Evolutionary conservation across 1,140 invertebrate species (phyloP).

Genomic region (Rhopalosiphum padi): DNA sequence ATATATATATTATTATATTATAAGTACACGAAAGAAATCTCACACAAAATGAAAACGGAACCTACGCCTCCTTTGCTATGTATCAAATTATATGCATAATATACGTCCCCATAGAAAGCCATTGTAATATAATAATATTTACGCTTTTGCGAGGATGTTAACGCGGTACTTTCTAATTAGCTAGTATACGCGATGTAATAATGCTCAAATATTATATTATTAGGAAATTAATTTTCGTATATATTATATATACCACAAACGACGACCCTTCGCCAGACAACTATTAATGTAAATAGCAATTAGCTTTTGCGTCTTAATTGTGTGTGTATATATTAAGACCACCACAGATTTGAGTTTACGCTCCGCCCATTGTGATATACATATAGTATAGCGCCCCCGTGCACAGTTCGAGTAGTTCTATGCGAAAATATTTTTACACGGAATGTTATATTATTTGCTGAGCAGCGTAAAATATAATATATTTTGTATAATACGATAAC

Average conservation of each 20-base stretch:
- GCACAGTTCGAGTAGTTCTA: not conserved
- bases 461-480: too few relatives aligned
- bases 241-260: not conserved
- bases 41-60: not conserved
- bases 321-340: not conserved
- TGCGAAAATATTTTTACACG: not conserved
- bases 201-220: slow-evolving; percentile 20
- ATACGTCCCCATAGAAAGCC: not conserved
- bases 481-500: too few relatives aligned
- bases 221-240: slow-evolving; percentile 17
- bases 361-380: not conserved
- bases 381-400: not conserved
- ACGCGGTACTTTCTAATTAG: not conserved
- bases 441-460: not conserved
- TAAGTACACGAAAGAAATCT: not conserved
- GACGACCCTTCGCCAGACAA: not conserved
- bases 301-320: slow-evolving; percentile 25
- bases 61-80: not conserved
- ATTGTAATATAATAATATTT: slow-evolving; percentile 1
- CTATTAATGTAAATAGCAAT: slow-evolving; percentile 47
- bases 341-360: not conserved
- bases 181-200: not conserved
- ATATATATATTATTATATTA: not conserved
- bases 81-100: not conserved
- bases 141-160: not conserved